Base-by-base conservation (phyloP, 2,888 invertebrate genomes). In the Spodoptera littoralis region DNA sequence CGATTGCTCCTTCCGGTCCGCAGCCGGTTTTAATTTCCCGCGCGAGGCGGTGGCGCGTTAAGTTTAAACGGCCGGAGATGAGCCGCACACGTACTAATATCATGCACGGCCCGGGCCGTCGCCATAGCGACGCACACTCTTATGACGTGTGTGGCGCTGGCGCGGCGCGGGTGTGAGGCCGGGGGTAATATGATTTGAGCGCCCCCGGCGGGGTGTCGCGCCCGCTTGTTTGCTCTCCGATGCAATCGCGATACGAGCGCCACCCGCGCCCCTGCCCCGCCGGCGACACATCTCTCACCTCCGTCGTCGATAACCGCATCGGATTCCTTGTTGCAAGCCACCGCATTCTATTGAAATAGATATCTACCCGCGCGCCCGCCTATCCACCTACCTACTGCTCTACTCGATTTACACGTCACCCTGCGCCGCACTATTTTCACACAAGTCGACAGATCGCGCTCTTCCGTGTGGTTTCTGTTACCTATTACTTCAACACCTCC, bases 111-210 rank as follows among this genome's bases (percentile, higher is more conserved):
- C 96, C 95, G 95, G 96, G 95, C 95, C 92, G 96, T 96, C 95
- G 95, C 95, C 96, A 95, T 95, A 95, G 96, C 95, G 95, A 96
- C 96, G 95, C 95, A 95, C 95, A 95, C 95, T 95, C 95, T 95
- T 95, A 96, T 96, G 96, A 96, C 96, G 96, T 96, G 96, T 96
- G 96, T 88, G 90, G 88, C 80, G 90, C 84, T 83, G 90, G 89
- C 81, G 90, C 84, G 83, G 82, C 76, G 79, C 84, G 86, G 88
- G 92, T 90, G 91, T 90, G 91, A 88, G 92, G 86, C 87, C 82
- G 91, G 93, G 92, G 94, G 94, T 94, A 93, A 94, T 93, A 94
- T 94, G 94, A 94, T 94, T 94, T 94, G 93, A 93, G 91, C 92
- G 88, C 85, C 88, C 88, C 89, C 88, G 88, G 82, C 85, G 76